These are phyloP conservation scores for Hapalemur alaotrensis DNA, from an alignment of 2,797 vertebrate species.

Conservation along the genomic window DNA sequence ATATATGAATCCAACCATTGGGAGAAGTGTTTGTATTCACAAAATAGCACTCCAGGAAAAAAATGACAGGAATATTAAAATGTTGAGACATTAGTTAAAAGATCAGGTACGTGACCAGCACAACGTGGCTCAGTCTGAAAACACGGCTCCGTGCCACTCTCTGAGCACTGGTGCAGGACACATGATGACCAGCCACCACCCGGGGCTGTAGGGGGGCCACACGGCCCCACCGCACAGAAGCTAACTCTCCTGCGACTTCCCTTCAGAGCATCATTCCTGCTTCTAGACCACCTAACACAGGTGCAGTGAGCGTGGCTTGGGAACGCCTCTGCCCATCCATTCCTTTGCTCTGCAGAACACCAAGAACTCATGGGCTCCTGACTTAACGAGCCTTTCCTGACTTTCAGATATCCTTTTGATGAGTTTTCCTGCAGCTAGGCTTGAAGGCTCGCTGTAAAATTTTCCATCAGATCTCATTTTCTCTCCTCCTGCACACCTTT, in stretches of 20 bases:
- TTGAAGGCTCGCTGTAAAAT: not conserved
- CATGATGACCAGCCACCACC: not conserved
- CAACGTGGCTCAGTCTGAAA: not conserved
- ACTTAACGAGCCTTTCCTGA: not conserved
- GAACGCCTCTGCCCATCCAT: not conserved
- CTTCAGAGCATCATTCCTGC: not conserved
- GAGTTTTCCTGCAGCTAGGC: not conserved
- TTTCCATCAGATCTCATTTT: not conserved
- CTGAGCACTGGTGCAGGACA: not conserved
- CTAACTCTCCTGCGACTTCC: not conserved
- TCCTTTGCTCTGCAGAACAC: not conserved
- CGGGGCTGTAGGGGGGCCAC: not conserved
- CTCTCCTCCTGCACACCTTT: not conserved
- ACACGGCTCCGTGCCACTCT: not conserved
- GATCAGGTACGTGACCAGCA: not conserved
- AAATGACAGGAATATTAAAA: not conserved
- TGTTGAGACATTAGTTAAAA: not conserved
- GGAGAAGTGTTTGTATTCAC: not conserved
- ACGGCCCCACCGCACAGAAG: not conserved
- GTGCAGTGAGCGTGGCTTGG: accelerated
- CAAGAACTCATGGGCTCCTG: not conserved
- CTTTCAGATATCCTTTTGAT: not conserved
- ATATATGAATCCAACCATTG: not conserved
- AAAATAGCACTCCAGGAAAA: not conserved
- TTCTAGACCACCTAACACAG: not conserved